Evolutionary conservation across 2,113 vertebrate genomes (phyloP), one percentile per base, ranked within the genome.

Genomic region (Astatotilapia flaviijosephi): DNA sequence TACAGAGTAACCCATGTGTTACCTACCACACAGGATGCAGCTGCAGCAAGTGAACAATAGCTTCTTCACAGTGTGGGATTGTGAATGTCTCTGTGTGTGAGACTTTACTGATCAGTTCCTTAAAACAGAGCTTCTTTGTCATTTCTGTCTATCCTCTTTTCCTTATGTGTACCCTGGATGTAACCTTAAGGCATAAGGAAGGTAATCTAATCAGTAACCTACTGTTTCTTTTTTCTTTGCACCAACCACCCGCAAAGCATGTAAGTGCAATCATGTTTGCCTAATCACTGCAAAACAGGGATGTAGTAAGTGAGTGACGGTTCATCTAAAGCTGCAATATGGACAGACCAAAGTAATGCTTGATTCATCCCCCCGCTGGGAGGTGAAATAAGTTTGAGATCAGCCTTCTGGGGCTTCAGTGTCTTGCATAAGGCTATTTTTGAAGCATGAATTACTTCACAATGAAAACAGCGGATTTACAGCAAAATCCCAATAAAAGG

Each of bases 11-110:
- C 33, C 60, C 79, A 70, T 89, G 83, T 91, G 86, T 81, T 90
- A 90, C 87, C 89, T 91, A 84, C 91, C 60, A 81, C 86, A 95
- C 93, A 95, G 95, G 95, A 96, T 88, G 93, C 95, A 96, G 94
- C 93, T 95, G 95, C 91, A 86, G 82, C 75, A 40, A 89, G 84
- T 90, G 87, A 90, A 94, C 89, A 92, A 83, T 58, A 80, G 79
- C 56, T 88, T 79, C 53, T 87, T 75, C 73, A 42, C 4, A 35
- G 21, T 47, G 77, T 47, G 81, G 79, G 9, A 31, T 23, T 49
- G 77, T 70, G 49, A 58, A 53, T 51, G 28, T 82, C 49, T 93
- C 1, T 73, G 68, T 40, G 21, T 82, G 35, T 45, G 40, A 86
- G 45, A 51, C 45, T 88, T 89, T 86, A 42, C 19, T 33, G 13